phyloP scores from a whole-genome alignment of 2,113 vertebrate genomes.

The Mohoua ochrocephala region DNA sequence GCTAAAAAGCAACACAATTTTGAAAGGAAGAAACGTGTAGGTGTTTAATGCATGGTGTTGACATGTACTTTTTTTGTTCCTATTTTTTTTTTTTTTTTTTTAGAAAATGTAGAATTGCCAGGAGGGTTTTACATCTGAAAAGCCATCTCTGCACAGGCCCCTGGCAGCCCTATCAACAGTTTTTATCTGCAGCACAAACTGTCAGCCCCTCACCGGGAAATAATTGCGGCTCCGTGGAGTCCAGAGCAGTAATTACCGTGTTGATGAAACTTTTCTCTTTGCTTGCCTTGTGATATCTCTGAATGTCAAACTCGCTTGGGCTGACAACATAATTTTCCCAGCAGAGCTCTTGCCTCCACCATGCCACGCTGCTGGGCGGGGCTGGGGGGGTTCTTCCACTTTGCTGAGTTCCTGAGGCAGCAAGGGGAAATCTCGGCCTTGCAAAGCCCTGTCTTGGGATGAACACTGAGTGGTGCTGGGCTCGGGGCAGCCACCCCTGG shows the following conservation, averaged over 20 bases:
- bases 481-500: accelerated
- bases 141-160: not conserved
- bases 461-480: accelerated
- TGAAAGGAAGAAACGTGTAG: not conserved
- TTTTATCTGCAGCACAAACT: not conserved
- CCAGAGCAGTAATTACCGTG: constrained; percentile 32
- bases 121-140: constrained; percentile 26
- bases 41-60: constrained; percentile 3
- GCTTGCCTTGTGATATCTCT: not conserved
- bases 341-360: not conserved
- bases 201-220: not conserved
- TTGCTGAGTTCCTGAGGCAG: not conserved
- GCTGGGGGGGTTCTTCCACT: not conserved
- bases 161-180: not conserved
- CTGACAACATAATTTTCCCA: constrained; percentile 18
- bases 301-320: not conserved
- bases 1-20: not conserved
- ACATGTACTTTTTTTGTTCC: not conserved
- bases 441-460: accelerated
- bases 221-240: not conserved
- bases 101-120: not conserved
- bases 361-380: accelerated
- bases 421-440: not conserved
- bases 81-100: not conserved
- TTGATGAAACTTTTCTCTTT: constrained; percentile 38